phyloP scores from a whole-genome alignment of 1,140 invertebrate species.

The Magallana gigas region DNA sequence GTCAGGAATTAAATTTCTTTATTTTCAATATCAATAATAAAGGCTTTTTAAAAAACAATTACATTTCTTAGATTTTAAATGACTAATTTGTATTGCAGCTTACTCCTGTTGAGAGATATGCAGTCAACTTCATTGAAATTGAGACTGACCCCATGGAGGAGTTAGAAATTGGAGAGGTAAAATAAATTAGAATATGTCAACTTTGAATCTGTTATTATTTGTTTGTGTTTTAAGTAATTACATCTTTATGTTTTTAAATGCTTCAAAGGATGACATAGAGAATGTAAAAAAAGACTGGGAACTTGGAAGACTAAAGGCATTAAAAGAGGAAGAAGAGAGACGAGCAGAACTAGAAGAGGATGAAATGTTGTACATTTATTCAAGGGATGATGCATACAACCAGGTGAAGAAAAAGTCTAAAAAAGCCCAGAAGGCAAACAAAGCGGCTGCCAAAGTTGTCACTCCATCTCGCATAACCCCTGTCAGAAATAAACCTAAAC shows the following conservation, averaged over 20 bases:
- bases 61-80: too few species aligned
- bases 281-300: slow-evolving; percentile 94
- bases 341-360: slow-evolving; percentile 85
- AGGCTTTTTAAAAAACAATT: not conserved
- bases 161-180: slow-evolving; percentile 90
- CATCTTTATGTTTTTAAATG: not conserved
- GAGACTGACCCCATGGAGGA: slow-evolving; percentile 89
- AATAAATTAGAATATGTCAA: not conserved
- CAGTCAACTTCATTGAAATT: slow-evolving; percentile 92
- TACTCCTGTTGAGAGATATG: slow-evolving; percentile 94
- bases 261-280: slow-evolving; percentile 82
- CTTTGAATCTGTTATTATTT: not conserved
- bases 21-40: not conserved
- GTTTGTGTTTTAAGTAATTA: not conserved
- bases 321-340: slow-evolving; percentile 81
- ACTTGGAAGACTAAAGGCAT: slow-evolving; percentile 86
- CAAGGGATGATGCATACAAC: slow-evolving; percentile 73
- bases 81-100: slow-evolving; percentile 83
- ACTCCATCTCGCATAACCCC: slow-evolving; percentile 43
- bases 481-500: slow-evolving; percentile 36
- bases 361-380: slow-evolving; percentile 81
- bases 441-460: slow-evolving; percentile 50
- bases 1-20: not conserved
- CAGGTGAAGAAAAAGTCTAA: slow-evolving; percentile 74
- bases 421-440: slow-evolving; percentile 56